Evolutionary conservation across 1,140 invertebrate genomes (phyloP), one percentile per base, ranked within the genome.

Genomic region (Bombus ignitus): DNA sequence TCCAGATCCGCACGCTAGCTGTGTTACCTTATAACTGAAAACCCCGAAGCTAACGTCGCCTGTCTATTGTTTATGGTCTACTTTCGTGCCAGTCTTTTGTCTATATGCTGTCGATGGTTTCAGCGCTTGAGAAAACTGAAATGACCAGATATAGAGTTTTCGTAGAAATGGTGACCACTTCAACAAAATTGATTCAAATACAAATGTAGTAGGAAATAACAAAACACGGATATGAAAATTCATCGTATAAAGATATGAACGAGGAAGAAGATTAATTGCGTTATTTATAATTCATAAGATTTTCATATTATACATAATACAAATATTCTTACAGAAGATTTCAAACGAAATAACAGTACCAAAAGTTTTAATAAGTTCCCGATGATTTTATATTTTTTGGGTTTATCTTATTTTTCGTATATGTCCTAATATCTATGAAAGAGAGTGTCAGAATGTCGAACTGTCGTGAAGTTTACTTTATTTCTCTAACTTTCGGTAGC

Each of bases 401-500:
- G n/a, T n/a, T 62, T 59, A 53, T 53, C 18, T 53, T 53, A 53
- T 53, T 53, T 28, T 28, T 12, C 25, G 57, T 28, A 28, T 1
- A 4, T 28, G 1, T 59, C 10, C 57, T 4, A 59, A 59, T 28
- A 59, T 3, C 28, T 59, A 28, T 12, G 28, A 62, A 62, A 28
- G 12, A n/a, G 59, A 28, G 12, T 62, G 28, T 53, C 47, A 53
- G 18, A 22, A 53, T 66, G 32, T 66, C 32, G 65, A 35, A 15
- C 13, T 66, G 13, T 35, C 57, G 35, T 37, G 25, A 78, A 87
- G 32, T 73, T 87, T 44, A 39, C 47, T 86, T 75, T 78, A 72
- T 78, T 87, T 39, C 35, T 22, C 2, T 6, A 72, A 84, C 57
- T 84, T 73, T 66, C 35, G 85, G 44, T 66, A 57, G 28, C 5